Evolutionary conservation across 2,113 vertebrate species (phyloP).

Genomic region (Clarias macrocephalus): DNA sequence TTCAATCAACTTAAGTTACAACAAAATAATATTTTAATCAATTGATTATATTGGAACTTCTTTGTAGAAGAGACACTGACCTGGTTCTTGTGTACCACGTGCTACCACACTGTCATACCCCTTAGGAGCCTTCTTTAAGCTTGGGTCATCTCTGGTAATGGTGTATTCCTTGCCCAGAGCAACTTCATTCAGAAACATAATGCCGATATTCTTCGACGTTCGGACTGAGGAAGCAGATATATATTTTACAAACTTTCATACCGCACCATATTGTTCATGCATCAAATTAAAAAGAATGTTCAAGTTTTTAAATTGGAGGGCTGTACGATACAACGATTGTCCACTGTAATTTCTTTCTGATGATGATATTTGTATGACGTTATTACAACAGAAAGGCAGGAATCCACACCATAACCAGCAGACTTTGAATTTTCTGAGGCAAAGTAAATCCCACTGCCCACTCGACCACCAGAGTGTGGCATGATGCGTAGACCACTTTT

Average conservation of each 20-base stretch:
- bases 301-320: background rate
- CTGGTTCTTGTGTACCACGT: constrained; percentile 79
- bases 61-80: constrained; percentile 62
- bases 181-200: constrained; percentile 92
- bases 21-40: background rate
- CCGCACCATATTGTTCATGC: background rate
- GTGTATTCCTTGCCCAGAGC: constrained; percentile 80
- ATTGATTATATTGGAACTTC: background rate
- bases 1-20: background rate
- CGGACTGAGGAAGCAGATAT: constrained; percentile 65
- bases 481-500: constrained; percentile 89
- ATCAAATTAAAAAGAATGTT: background rate
- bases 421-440: constrained; percentile 89
- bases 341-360: background rate
- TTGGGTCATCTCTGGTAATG: constrained; percentile 68
- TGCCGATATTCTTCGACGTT: constrained; percentile 68
- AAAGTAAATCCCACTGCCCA: constrained; percentile 89
- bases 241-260: background rate
- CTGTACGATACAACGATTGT: background rate
- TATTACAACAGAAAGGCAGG: background rate
- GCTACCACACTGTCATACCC: constrained; percentile 84
- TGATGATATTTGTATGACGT: background rate
- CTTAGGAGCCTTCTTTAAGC: constrained; percentile 66
- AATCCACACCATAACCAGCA: constrained; percentile 78
- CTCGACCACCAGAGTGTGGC: constrained; percentile 85